Evolutionary conservation across 2,113 vertebrate genomes (phyloP).

Genomic region (Rhombomys opimus): DNA sequence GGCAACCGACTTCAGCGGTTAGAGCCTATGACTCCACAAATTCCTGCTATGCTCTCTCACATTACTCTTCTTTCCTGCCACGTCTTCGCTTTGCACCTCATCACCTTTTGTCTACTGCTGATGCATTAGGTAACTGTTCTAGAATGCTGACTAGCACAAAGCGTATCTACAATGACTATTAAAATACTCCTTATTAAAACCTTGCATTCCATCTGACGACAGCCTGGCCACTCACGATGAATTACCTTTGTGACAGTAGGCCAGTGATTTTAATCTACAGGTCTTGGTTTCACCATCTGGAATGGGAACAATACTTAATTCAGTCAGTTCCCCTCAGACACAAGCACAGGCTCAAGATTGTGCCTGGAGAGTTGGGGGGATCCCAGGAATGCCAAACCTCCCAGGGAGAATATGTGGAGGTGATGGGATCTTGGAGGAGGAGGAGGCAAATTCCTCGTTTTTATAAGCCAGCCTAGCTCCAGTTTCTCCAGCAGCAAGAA

Average conservation of each 20-base stretch:
- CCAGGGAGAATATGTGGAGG: background rate
- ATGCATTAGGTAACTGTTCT: background rate
- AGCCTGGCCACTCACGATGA: background rate
- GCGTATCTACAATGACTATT: background rate
- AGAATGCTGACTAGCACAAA: background rate
- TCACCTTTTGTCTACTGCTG: background rate
- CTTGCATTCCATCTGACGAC: background rate
- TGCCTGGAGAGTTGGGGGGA: background rate
- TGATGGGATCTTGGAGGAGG: background rate
- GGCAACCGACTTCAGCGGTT: background rate
- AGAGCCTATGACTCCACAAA: background rate
- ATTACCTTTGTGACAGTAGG: background rate
- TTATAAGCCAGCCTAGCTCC: slow-evolving; percentile 20
- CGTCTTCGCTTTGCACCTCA: background rate
- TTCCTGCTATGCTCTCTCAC: background rate
- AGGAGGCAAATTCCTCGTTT: background rate
- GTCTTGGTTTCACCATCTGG: background rate
- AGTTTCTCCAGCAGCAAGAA: slow-evolving; percentile 31
- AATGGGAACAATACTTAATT: background rate
- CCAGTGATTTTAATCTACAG: background rate
- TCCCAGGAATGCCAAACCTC: slow-evolving; percentile 47
- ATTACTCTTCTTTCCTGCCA: background rate
- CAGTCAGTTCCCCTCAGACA: background rate
- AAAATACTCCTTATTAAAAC: background rate
- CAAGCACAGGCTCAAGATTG: background rate